Conservation (phyloP, 1,140 invertebrate genomes). For the Heliothis virescens region DNA sequence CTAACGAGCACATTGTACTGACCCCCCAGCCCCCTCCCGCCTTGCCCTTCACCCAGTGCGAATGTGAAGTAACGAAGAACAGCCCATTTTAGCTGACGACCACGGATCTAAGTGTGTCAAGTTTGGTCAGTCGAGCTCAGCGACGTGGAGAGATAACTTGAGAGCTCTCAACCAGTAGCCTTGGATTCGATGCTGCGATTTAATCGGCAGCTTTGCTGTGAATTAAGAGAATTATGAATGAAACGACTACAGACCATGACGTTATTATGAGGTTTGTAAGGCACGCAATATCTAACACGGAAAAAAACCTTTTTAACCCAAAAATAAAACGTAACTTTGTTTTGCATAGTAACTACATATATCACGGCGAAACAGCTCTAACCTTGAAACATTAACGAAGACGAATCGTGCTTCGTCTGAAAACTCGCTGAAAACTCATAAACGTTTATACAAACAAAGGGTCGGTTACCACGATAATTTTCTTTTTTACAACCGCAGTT, state of each 20-base stretch:
- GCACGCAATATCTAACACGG: too few species aligned
- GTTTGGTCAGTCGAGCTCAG: not conserved
- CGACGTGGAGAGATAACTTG: slow-evolving; percentile 5
- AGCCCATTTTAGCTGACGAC: slow-evolving; percentile 12
- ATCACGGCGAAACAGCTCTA: slow-evolving; percentile 1
- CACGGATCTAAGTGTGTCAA: slow-evolving; percentile 26
- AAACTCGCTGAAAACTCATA: slow-evolving; percentile 35
- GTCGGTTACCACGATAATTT: slow-evolving; percentile 41
- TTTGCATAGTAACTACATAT: not conserved
- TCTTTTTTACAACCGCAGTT: slow-evolving; percentile 39
- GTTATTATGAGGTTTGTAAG: too few species aligned
- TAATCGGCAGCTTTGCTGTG: too few species aligned
- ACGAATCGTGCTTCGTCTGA: slow-evolving; percentile 15
- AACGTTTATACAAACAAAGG: slow-evolving; percentile 42
- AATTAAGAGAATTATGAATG: too few species aligned
- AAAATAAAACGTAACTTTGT: not conserved
- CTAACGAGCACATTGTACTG: slow-evolving; percentile 42
- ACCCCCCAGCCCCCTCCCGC: not conserved
- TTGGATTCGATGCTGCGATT: too few species aligned
- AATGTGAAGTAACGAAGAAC: slow-evolving; percentile 15
- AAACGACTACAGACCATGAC: too few species aligned
- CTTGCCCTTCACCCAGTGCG: not conserved
- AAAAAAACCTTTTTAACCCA: not conserved
- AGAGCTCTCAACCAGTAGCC: not conserved
- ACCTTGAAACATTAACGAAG: slow-evolving; percentile 36